Percentiles rank a stretch among this genome's conserved stretches.
phyloP scores from a whole-genome alignment of 1,140 invertebrate species.

The Musca domestica region DNA sequence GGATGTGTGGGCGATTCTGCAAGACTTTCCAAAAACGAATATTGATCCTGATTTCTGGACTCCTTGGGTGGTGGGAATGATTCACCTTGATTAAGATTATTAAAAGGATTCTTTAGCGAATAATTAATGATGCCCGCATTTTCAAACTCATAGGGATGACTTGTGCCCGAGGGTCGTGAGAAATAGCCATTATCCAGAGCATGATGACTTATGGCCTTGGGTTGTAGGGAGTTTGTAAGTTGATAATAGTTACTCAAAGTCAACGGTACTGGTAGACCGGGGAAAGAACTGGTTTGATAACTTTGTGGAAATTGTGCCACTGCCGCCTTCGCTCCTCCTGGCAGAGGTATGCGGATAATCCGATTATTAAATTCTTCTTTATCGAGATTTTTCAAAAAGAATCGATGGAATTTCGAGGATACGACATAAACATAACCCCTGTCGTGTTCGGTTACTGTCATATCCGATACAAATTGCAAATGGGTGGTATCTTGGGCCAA shows the following conservation, averaged over 20 bases:
- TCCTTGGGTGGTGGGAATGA: conserved; percentile 46
- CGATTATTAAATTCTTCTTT: conserved; percentile 63
- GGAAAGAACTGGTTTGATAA: neutral
- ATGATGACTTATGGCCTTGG: conserved; percentile 15
- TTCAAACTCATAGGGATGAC: conserved; percentile 41
- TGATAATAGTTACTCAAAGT: conserved; percentile 3
- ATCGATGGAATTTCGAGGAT: conserved; percentile 73
- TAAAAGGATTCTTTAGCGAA: conserved; percentile 41
- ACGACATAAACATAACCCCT: conserved; percentile 68
- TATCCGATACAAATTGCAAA: conserved; percentile 73
- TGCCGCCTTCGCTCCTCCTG: neutral
- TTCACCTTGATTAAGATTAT: conserved; percentile 47
- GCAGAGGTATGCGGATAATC: conserved; percentile 58
- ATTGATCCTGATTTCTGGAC: conserved; percentile 35
- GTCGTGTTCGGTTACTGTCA: conserved; percentile 65
- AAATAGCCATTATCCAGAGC: conserved; percentile 36
- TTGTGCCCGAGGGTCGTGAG: conserved; percentile 33
- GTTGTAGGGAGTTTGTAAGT: conserved; percentile 17
- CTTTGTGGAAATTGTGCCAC: neutral
- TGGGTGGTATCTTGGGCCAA: conserved; percentile 66
- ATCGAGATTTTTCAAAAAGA: conserved; percentile 65
- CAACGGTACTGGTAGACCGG: neutral
- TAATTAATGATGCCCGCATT: conserved; percentile 38
- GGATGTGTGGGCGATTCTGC: neutral
- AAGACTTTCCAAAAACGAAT: conserved; percentile 44